Evolutionary conservation across 2,797 vertebrate genomes (phyloP), one percentile per base, ranked within the genome.

Genomic region (Squalus acanthias): DNA sequence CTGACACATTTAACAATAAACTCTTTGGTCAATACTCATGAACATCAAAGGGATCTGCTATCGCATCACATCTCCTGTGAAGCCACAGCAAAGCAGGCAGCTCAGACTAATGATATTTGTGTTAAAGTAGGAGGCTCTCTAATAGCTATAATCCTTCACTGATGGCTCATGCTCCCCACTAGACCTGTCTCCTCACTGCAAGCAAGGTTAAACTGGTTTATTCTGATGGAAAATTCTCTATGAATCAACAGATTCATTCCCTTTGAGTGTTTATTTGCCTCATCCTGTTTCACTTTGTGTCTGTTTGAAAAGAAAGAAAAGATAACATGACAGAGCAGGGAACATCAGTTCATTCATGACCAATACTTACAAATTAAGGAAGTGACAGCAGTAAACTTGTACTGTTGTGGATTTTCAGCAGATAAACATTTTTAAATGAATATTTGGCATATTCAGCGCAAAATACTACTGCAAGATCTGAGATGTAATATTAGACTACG

Each of bases 51-150:
- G 91, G 29, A 93, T 92, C 89, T 92, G 33, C 17, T 3, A 69
- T 94, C 67, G 10, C 20, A 69, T 69, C 67, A 26, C 92, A 70
- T 69, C 63, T 70, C 65, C 65, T 94, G 67, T 29, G 22, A 93
- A 70, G 92, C 50, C n/a, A 67, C 63, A 94, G 92, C 67, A 33
- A 94, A 39, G 92, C 65, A 70, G 92, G 33, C 65, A 9, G 67
- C 92, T 70, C n/a, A 69, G 92, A 94, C 65, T 94, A 94, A 94
- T 94, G 67, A 94, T 94, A 94, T 94, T 94, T 70, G 92, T 22
- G 39, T 69, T 94, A 69, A 94, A 69, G n/a, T 46, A 50, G n/a
- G 65, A 69, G 92, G 20, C 63, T 46, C 67, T 50, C 70, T 94
- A 26, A 69, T 94, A 46, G 65, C 65, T 46, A 50, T 70, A 69